Evolutionary conservation across 1,140 invertebrate genomes (phyloP).

Genomic region (Pseudomyrmex pallidus): DNA sequence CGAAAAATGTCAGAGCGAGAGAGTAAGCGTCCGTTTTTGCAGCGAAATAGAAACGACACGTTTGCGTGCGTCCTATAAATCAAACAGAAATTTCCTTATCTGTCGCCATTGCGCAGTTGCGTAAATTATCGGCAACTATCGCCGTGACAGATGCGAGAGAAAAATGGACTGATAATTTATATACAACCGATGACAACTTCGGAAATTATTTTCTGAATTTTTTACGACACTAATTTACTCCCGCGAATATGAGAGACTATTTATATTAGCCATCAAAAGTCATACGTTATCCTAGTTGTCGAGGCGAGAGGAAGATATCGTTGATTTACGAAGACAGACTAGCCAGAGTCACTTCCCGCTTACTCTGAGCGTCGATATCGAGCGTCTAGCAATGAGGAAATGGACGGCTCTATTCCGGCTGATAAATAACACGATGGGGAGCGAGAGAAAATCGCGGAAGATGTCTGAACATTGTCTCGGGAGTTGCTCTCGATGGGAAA

Average conservation of each 20-base stretch:
- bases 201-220: not conserved
- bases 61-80: conserved; percentile 39
- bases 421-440: conserved; percentile 65
- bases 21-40: conserved; percentile 21
- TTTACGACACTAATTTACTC: not conserved
- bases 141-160: not conserved
- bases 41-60: not conserved
- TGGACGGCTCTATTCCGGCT: conserved; percentile 44
- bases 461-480: conserved; percentile 61
- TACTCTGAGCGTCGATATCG: conserved; percentile 61
- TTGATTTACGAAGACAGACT: conserved; percentile 50
- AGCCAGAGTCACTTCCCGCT: not conserved
- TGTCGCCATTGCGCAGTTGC: not conserved
- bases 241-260: not conserved
- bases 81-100: conserved; percentile 19
- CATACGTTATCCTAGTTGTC: conserved; percentile 21
- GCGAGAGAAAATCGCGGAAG: conserved; percentile 66
- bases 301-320: conserved; percentile 16
- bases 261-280: conserved; percentile 15
- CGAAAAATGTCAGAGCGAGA: conserved; percentile 56
- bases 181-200: not conserved
- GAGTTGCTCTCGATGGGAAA: conserved; percentile 49
- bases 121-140: not conserved
- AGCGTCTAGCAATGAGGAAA: conserved; percentile 57
- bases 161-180: not conserved